A percentile compares a stretch with the other conserved stretches of the same genome.
Evolutionary conservation across 2,113 vertebrate species (phyloP).

Genomic region (Zosterops japonicus): DNA sequence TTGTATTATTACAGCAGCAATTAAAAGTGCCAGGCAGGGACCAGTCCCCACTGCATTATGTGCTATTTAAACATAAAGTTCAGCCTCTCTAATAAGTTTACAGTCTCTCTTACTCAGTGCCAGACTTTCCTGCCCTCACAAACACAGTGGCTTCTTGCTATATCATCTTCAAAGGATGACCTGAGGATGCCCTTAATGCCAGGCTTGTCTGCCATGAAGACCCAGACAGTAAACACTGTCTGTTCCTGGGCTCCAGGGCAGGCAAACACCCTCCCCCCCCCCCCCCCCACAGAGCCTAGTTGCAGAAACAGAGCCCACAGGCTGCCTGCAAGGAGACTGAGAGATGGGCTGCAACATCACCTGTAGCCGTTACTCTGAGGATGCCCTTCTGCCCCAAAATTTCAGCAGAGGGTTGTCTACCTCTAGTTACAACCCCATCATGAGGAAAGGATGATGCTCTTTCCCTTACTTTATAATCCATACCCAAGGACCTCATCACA

Average conservation of each 20-base stretch:
- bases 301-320: background rate
- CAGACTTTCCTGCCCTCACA: conserved; percentile 37
- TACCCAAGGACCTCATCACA: conserved; percentile 27
- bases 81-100: conserved; percentile 52
- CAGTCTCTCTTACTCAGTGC: conserved; percentile 14
- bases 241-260: background rate
- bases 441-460: background rate
- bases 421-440: background rate
- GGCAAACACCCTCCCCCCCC: background rate
- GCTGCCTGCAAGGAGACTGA: accelerated
- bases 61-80: conserved; percentile 57
- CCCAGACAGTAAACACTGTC: background rate
- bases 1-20: conserved; percentile 49
- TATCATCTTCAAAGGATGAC: background rate
- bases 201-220: background rate
- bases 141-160: conserved; percentile 1
- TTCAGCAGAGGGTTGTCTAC: background rate
- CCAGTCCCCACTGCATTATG: conserved; percentile 53
- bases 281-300: accelerated
- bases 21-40: conserved; percentile 55
- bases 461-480: conserved; percentile 4
- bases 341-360: background rate
- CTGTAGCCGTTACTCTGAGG: background rate
- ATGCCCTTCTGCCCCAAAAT: background rate
- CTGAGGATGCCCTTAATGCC: background rate